Evolutionary conservation across 2,888 invertebrate genomes (phyloP).

Genomic region (Frankliniella fusca): DNA sequence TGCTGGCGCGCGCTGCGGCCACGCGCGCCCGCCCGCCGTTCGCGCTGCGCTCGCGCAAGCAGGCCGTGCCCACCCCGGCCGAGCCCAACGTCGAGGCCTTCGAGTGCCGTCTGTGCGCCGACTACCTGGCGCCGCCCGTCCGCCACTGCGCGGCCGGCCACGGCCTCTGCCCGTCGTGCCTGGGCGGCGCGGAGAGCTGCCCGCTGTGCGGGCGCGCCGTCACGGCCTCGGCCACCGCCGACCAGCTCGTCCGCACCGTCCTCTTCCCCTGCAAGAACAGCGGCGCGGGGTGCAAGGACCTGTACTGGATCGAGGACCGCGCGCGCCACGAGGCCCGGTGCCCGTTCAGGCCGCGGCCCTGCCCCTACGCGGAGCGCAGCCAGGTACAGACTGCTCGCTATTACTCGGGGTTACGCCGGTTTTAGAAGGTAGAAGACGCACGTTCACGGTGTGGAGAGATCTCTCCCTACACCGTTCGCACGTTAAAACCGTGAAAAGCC

Average conservation of each 20-base stretch:
- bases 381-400: not conserved
- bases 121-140: slow-evolving; percentile 3
- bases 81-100: slow-evolving; percentile 18
- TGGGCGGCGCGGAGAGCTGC: not conserved
- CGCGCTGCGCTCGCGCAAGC: not conserved
- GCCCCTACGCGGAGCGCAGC: not conserved
- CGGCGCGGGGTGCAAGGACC: slow-evolving; percentile 7
- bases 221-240: not conserved
- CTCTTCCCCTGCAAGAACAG: slow-evolving; percentile 19
- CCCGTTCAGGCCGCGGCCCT: not conserved
- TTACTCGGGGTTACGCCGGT: not conserved
- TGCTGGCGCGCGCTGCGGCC: not conserved
- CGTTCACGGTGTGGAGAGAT: too few species aligned
- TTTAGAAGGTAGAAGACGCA: too few species aligned
- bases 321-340: slow-evolving; percentile 1
- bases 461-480: too few species aligned
- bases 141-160: slow-evolving; percentile 5
- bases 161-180: not conserved
- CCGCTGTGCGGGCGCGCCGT: not conserved
- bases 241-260: slow-evolving; percentile 5
- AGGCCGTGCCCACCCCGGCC: not conserved
- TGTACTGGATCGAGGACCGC: slow-evolving; percentile 20
- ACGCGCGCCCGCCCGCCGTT: not conserved
- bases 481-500: too few species aligned
- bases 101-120: not conserved